Percentiles rank a stretch among this genome's conserved stretches.
Evolutionary conservation across 2,113 vertebrate genomes (phyloP).

Genomic region (Atrichornis clamosus): DNA sequence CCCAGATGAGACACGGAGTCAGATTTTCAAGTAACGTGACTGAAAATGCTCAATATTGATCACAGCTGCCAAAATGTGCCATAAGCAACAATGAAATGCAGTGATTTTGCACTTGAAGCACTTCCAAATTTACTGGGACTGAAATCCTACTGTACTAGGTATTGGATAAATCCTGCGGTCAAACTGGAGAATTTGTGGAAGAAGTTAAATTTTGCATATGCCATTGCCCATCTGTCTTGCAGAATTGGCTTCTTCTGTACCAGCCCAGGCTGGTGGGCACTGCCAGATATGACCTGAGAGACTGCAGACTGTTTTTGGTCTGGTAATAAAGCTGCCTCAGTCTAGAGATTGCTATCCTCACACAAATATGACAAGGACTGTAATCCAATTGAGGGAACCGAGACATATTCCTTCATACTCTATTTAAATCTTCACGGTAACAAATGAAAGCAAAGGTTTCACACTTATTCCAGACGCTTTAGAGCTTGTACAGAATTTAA

Average conservation of each 20-base stretch:
- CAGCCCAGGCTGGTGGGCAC: neutral
- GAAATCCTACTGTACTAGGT: neutral
- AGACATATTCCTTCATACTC: neutral
- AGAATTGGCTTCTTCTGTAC: neutral
- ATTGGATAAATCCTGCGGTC: neutral
- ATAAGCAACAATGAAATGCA: neutral
- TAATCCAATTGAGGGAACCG: neutral
- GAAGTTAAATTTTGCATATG: neutral
- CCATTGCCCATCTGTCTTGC: neutral
- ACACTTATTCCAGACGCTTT: neutral
- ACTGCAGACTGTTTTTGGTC: neutral
- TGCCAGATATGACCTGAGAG: neutral
- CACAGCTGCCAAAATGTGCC: neutral
- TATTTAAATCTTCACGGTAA: neutral
- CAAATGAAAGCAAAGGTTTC: neutral
- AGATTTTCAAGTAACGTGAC: neutral
- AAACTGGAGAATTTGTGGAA: neutral
- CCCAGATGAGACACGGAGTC: neutral
- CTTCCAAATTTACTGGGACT: neutral
- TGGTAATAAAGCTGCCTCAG: neutral
- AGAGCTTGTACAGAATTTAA: slow-evolving; percentile 41
- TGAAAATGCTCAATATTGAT: neutral
- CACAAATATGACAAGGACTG: neutral
- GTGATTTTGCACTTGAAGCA: neutral
- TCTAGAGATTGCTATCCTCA: neutral